Evolutionary conservation across 2,888 invertebrate species (phyloP), one percentile per base, ranked within the genome.

Genomic region (Sturmia bella): DNA sequence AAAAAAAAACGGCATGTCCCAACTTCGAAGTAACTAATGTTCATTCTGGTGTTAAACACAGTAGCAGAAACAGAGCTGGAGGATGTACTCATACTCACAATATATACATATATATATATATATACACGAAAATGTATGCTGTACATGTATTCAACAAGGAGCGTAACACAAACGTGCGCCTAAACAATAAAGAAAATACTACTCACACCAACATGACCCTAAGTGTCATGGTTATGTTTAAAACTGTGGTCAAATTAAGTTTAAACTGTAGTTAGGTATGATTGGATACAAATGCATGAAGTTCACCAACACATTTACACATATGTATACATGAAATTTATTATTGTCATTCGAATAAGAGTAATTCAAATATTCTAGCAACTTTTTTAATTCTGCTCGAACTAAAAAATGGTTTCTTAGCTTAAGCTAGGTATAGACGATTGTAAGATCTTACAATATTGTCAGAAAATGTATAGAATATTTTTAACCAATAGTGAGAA

Each of bases 201-300:
- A 32, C 7, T 48, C 48, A 72, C 50, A 77, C 48, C 64, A 81
- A 81, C 80, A 86, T 86, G 85, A 86, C 86, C 86, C 85, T 85
- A 87, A 88, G 89, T 88, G 88, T 89, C 89, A 87, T 87, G 88
- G 89, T 86, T 89, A 86, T 86, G 87, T 88, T 89, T 87, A 54
- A 74, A 88, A 87, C 88, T 87, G 89, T 87, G 87, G 86, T 86
- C 85, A 85, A 86, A 87, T 87, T 84, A 86, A 85, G 83, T 87
- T 85, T 75, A 72, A 74, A 54, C 69, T 82, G 48, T 21, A 54
- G 15, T 6, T 17, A 27, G 15, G 11, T 17, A 27, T 24, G 61
- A 64, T 15, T 56, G 45, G 0, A 32, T 6, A 32, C 32, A 4
- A 24, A 39, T 57, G 19, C 32, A n/a, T 7, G 32, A 7, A 32